phyloP scores from a whole-genome alignment of 37 sponge, comb jelly and placozoan genomes.

The Tethya wilhelma region DNA sequence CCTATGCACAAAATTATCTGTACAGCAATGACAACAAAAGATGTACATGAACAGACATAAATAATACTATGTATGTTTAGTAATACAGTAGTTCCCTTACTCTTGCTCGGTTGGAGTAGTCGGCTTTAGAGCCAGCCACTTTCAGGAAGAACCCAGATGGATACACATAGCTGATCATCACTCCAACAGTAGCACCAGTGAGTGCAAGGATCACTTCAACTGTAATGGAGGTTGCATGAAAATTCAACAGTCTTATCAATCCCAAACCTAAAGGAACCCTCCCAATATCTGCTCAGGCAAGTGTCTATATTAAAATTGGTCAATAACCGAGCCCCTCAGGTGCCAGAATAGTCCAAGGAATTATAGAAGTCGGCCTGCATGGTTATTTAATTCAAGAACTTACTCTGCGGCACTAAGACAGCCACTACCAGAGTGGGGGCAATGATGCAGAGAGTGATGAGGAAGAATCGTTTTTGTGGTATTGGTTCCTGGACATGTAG shows the following conservation, averaged over 20 bases:
- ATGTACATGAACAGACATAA: neutral
- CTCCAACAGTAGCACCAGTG: constrained; percentile 81
- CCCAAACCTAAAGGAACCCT: neutral
- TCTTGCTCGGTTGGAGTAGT: constrained; percentile 38
- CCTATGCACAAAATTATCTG: constrained; percentile 10
- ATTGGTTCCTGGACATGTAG: constrained; percentile 40
- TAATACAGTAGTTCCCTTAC: constrained; percentile 5
- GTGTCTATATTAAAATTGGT: neutral
- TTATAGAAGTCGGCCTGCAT: neutral
- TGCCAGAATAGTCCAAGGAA: neutral
- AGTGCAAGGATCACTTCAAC: constrained; percentile 77
- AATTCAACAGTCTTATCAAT: too few relatives aligned
- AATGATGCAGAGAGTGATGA: constrained; percentile 62
- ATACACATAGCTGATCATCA: constrained; percentile 75
- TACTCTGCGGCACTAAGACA: constrained; percentile 73
- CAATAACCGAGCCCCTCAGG: neutral
- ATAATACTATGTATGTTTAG: neutral
- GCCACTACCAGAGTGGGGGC: constrained; percentile 61
- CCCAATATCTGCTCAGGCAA: too few relatives aligned
- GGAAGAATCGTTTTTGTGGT: constrained; percentile 50
- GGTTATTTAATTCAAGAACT: neutral
- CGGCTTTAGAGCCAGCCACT: constrained; percentile 33
- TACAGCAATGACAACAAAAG: neutral
- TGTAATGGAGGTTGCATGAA: constrained; percentile 19
- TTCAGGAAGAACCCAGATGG: constrained; percentile 75